Conservation (phyloP, 2,888 invertebrate genomes). For the Drosophila setosimentum region DNA sequence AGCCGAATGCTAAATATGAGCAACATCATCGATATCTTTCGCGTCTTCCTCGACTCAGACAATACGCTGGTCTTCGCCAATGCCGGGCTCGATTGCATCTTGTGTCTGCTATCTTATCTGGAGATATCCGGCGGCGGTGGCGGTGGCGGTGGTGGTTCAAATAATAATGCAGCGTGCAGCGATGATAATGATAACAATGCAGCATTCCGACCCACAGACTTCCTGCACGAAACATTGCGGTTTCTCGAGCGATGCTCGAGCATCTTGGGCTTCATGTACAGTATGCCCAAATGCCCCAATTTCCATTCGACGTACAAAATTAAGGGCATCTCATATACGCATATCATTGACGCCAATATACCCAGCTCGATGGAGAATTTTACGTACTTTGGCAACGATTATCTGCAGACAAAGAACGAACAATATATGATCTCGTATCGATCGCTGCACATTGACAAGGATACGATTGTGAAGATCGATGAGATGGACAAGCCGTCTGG, state of each 20-base stretch:
- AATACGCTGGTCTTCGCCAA: constrained; percentile 97
- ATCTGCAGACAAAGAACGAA: constrained; percentile 87
- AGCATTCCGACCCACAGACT: constrained; percentile 85
- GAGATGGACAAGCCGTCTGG: constrained; percentile 92
- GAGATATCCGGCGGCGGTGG: constrained; percentile 88
- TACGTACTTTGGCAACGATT: constrained; percentile 89
- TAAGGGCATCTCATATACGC: constrained; percentile 91
- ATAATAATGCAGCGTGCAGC: constrained; percentile 85
- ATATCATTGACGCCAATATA: constrained; percentile 94
- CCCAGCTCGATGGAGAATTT: constrained; percentile 90
- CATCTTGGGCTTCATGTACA: constrained; percentile 96
- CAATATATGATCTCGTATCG: constrained; percentile 87
- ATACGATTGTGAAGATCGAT: constrained; percentile 85
- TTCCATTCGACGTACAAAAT: constrained; percentile 95
- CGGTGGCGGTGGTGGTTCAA: constrained; percentile 88
- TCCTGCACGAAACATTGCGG: constrained; percentile 90
- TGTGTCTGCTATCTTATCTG: constrained; percentile 91
- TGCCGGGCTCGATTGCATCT: constrained; percentile 96
- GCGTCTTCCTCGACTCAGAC: constrained; percentile 96
- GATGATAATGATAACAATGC: constrained; percentile 86
- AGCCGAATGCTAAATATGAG: constrained; percentile 87
- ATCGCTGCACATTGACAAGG: constrained; percentile 85
- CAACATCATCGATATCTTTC: constrained; percentile 95
- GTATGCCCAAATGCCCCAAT: constrained; percentile 97
- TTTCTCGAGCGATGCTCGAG: constrained; percentile 94